phyloP scores from a whole-genome alignment of 2,888 invertebrate species.

The Parascotia fuliginaria region DNA sequence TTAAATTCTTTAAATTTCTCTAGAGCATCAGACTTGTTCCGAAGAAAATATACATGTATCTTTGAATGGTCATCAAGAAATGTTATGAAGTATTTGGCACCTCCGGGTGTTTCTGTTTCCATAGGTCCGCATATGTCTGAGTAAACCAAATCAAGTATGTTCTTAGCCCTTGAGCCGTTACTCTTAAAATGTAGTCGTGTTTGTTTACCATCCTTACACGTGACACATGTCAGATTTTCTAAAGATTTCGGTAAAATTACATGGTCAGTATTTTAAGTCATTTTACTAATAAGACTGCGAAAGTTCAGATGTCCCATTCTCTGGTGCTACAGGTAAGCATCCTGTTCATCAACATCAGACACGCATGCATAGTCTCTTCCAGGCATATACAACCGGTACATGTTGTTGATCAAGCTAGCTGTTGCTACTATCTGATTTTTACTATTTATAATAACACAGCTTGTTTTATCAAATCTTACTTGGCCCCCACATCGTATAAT shows the following conservation, averaged over 20 bases:
- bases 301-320: slow-evolving; percentile 7
- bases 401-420: slow-evolving; percentile 23
- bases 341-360: slow-evolving; percentile 7
- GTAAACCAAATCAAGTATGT: slow-evolving; percentile 15
- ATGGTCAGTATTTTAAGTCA: too few relatives aligned
- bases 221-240: neutral
- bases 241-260: too few relatives aligned
- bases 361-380: slow-evolving; percentile 9
- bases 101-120: slow-evolving; percentile 20
- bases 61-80: slow-evolving; percentile 23
- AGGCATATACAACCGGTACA: slow-evolving; percentile 24
- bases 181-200: slow-evolving; percentile 17
- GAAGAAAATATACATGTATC: slow-evolving; percentile 11
- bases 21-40: slow-evolving; percentile 7
- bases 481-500: slow-evolving; percentile 11
- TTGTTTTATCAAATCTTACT: slow-evolving; percentile 8
- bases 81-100: slow-evolving; percentile 24
- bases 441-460: slow-evolving; percentile 5
- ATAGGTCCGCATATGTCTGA: slow-evolving; percentile 29
- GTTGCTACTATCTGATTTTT: slow-evolving; percentile 4
- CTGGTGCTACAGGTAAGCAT: slow-evolving; percentile 5
- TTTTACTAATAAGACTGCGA: too few relatives aligned
- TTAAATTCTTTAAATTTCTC: slow-evolving; percentile 23
- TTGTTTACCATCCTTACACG: slow-evolving; percentile 11
- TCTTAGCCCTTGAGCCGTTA: slow-evolving; percentile 4